These are phyloP conservation scores for Chaetogeoica ovagalla DNA, from an alignment of 2,888 invertebrate genomes.

Conservation along the genomic window DNA sequence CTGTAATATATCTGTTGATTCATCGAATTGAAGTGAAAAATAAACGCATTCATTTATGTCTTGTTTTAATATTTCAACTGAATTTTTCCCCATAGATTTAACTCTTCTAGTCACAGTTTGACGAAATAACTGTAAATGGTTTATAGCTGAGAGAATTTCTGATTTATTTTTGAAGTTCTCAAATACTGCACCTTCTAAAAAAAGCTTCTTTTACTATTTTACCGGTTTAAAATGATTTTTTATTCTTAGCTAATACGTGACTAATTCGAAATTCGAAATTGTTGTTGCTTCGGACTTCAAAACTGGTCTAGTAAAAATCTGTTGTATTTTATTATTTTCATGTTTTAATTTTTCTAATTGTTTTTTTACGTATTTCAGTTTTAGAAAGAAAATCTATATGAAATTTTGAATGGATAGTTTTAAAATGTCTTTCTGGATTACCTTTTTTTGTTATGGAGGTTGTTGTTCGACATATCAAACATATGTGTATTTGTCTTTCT, in stretches of 20 bases:
- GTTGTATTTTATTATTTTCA: constrained; percentile 12
- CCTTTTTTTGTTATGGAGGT: constrained; percentile 29
- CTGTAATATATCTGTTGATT: too few relatives aligned
- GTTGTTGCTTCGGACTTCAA: constrained; percentile 18
- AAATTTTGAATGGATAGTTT: constrained; percentile 14
- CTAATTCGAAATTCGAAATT: constrained; percentile 27
- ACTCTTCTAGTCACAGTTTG: too few relatives aligned
- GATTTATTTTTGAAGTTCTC: constrained; percentile 31
- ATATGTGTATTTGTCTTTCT: constrained; percentile 22
- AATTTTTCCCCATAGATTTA: too few relatives aligned
- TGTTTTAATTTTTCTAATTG: constrained; percentile 18
- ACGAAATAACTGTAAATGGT: constrained; percentile 14
- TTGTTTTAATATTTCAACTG: too few relatives aligned
- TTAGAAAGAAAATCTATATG: constrained; percentile 11
- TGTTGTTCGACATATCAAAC: constrained; percentile 32
- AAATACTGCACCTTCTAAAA: constrained; percentile 20
- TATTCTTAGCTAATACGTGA: constrained; percentile 27
- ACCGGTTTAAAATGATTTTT: constrained; percentile 27
- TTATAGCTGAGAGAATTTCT: constrained; percentile 35
- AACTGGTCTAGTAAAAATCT: constrained; percentile 27
- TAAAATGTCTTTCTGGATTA: constrained; percentile 27
- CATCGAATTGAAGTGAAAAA: too few relatives aligned
- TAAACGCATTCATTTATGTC: too few relatives aligned
- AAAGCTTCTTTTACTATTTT: constrained; percentile 35
- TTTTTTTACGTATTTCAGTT: constrained; percentile 25